Evolutionary conservation across 1,140 invertebrate species (phyloP).

Genomic region (Riptortus pedestris): DNA sequence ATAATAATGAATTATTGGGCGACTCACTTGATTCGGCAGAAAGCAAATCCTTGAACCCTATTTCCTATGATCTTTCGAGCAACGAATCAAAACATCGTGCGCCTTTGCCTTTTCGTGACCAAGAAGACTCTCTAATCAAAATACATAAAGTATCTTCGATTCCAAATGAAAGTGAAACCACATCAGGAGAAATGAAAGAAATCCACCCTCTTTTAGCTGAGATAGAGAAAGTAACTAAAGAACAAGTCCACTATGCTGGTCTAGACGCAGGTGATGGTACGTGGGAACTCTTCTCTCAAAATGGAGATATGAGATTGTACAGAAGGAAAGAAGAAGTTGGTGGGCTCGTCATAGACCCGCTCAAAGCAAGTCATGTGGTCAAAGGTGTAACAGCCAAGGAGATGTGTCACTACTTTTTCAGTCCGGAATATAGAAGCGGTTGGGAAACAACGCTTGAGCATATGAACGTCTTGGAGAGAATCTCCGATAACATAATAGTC

Average conservation of each 20-base stretch:
- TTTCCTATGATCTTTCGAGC: background rate
- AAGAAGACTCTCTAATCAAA: background rate
- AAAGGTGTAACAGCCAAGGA: background rate
- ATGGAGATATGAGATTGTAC: background rate
- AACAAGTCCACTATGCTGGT: background rate
- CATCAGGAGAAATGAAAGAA: background rate
- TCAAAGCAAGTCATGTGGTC: background rate
- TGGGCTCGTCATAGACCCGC: background rate
- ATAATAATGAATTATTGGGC: background rate
- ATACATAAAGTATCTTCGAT: background rate
- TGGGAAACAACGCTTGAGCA: slow-evolving; percentile 64
- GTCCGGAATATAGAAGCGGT: background rate
- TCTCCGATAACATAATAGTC: slow-evolving; percentile 80
- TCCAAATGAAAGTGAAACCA: background rate
- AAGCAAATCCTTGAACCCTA: background rate
- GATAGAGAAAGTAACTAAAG: background rate
- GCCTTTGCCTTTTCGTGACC: too few species aligned
- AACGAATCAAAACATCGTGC: too few species aligned
- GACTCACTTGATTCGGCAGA: background rate
- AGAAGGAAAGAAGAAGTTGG: background rate
- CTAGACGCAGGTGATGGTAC: background rate
- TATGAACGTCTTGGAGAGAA: slow-evolving; percentile 79
- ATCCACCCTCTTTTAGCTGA: background rate
- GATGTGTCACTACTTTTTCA: background rate
- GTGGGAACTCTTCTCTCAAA: background rate